Percentiles rank a stretch among this genome's conserved stretches.
phyloP scores from a whole-genome alignment of 2,888 invertebrate species.

The Drosophila heteroneura region DNA sequence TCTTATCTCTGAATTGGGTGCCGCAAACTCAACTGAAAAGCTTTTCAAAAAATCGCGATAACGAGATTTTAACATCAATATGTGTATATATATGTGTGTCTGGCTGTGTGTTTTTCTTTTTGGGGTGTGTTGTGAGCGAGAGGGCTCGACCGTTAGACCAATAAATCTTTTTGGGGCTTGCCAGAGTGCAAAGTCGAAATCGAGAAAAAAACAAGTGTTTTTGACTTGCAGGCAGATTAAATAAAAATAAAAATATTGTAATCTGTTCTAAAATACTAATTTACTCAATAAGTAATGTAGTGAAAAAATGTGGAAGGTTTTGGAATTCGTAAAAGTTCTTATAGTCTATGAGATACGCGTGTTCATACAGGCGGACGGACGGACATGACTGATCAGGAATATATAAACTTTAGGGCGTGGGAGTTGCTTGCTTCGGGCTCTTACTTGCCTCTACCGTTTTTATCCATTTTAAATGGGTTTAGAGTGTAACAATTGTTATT shows the following conservation, averaged over 20 bases:
- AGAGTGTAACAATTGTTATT: too few species aligned
- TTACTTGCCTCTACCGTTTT: too few species aligned
- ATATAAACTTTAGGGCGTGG: too few species aligned
- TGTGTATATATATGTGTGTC: neutral
- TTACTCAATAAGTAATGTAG: neutral
- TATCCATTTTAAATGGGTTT: too few species aligned
- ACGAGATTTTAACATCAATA: conserved; percentile 10
- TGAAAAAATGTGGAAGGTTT: neutral
- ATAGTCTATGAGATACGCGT: too few species aligned
- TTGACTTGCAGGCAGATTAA: neutral
- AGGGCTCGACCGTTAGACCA: conserved; percentile 63
- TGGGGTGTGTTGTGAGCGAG: conserved; percentile 11
- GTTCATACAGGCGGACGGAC: too few species aligned
- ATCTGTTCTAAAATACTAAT: neutral
- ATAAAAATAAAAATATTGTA: neutral
- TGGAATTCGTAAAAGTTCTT: neutral
- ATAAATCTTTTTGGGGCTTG: conserved; percentile 45
- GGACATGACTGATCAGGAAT: too few species aligned
- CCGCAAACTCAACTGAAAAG: conserved; percentile 12
- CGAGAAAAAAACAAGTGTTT: neutral
- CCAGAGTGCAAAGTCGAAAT: conserved; percentile 63
- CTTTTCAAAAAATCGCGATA: conserved; percentile 34
- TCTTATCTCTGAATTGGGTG: conserved; percentile 36
- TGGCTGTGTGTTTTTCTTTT: conserved; percentile 2
- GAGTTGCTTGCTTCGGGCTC: too few species aligned